A percentile compares a stretch with the other conserved stretches of the same genome.
Evolutionary conservation across 2,888 invertebrate genomes (phyloP).

Genomic region (Siphlonurus alternatus): DNA sequence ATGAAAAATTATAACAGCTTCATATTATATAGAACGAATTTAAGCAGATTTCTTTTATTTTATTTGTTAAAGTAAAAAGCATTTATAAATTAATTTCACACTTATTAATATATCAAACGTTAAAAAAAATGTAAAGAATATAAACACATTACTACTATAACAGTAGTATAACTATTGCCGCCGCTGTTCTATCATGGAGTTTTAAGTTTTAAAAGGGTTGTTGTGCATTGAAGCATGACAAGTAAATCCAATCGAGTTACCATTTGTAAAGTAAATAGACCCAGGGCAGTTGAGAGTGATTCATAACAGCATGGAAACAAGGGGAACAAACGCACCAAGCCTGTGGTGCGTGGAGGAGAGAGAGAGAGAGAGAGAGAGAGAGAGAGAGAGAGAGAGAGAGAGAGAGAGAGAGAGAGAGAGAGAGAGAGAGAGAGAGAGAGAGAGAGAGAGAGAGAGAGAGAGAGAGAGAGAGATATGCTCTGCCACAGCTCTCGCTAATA

Average conservation of each 20-base stretch:
- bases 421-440: not conserved
- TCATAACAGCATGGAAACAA: not conserved
- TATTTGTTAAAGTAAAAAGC: not conserved
- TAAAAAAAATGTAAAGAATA: too few species aligned
- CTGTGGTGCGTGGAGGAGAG: not conserved
- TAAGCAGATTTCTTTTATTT: not conserved
- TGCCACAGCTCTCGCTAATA: too few species aligned
- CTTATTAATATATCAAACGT: not conserved
- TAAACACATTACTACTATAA: too few species aligned
- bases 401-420: not conserved
- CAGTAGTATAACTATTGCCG: too few species aligned
- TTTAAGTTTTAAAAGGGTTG: not conserved
- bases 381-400: not conserved
- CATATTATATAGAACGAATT: too few species aligned
- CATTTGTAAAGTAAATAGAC: constrained; percentile 1
- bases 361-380: not conserved
- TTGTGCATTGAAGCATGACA: constrained; percentile 1
- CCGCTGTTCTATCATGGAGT: too few species aligned
- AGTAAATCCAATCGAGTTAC: constrained; percentile 4
- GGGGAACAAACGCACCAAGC: not conserved
- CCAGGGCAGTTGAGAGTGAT: not conserved
- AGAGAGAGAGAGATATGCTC: not conserved
- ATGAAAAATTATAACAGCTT: too few species aligned
- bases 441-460: not conserved
- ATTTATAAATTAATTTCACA: not conserved